phyloP scores from a whole-genome alignment of 2,113 vertebrate species.

The Chrysemys picta region DNA sequence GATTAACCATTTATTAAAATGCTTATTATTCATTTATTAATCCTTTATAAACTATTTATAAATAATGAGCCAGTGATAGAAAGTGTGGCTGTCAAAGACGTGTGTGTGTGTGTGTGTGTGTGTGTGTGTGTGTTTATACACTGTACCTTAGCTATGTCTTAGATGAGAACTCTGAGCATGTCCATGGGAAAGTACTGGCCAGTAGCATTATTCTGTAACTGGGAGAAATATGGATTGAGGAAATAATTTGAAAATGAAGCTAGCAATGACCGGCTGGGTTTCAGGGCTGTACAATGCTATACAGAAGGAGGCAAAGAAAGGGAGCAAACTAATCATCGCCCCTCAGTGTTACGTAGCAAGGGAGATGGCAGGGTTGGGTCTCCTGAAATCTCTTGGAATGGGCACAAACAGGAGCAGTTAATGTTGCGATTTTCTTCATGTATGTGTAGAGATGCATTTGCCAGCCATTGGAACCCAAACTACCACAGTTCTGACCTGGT shows the following conservation, averaged over 20 bases:
- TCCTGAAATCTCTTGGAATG: background rate
- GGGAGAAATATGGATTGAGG: background rate
- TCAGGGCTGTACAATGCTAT: background rate
- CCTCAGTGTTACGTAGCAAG: background rate
- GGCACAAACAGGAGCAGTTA: background rate
- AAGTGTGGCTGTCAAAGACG: background rate
- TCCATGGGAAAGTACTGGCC: background rate
- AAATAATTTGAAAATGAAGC: background rate
- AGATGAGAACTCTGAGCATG: background rate
- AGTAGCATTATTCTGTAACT: background rate
- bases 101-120: rapidly evolving
- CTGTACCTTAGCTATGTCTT: background rate
- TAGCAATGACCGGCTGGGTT: background rate
- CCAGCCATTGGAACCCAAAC: background rate
- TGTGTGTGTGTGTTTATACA: background rate
- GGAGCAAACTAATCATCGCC: background rate
- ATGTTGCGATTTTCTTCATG: background rate
- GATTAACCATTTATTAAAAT: background rate
- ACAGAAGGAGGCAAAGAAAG: background rate
- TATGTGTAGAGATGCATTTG: background rate
- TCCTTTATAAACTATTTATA: background rate
- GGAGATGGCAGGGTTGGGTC: background rate
- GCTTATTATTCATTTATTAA: background rate
- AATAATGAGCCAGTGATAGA: background rate
- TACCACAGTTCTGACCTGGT: background rate